phyloP scores from a whole-genome alignment of 1,140 invertebrate species.

The Achroia grisella region DNA sequence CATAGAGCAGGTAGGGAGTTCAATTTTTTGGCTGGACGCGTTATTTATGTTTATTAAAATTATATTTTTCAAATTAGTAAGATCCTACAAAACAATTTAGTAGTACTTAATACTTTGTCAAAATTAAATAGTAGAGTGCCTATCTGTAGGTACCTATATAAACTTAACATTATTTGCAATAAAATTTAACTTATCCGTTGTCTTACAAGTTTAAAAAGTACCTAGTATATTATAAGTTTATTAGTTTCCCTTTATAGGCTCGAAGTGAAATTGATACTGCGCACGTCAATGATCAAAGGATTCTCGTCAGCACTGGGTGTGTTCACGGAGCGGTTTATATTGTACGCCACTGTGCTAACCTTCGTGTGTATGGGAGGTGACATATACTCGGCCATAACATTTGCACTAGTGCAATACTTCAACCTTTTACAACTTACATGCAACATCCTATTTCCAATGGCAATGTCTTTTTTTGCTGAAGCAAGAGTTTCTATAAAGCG shows the following conservation, averaged over 20 bases:
- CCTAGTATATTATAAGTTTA: background rate
- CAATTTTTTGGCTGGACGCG: no score
- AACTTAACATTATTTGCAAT: no score
- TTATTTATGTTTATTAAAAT: no score
- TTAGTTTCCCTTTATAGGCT: constrained; percentile 52
- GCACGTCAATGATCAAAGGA: constrained; percentile 81
- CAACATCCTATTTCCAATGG: constrained; percentile 82
- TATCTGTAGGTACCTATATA: no score
- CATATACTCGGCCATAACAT: constrained; percentile 80
- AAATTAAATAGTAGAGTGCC: no score
- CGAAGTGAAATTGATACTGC: constrained; percentile 79
- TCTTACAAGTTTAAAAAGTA: no score
- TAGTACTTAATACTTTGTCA: no score
- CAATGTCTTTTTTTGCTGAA: constrained; percentile 76
- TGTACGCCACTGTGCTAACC: constrained; percentile 81
- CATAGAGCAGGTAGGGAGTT: no score
- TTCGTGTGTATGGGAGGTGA: constrained; percentile 78
- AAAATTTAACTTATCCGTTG: no score
- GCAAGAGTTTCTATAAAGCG: constrained; percentile 78
- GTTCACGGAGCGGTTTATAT: constrained; percentile 81
- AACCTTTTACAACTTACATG: constrained; percentile 82
- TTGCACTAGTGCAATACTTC: constrained; percentile 83
- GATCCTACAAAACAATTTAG: no score
- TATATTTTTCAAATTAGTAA: no score
- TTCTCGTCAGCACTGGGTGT: constrained; percentile 79